Base-by-base conservation (phyloP, 2,888 invertebrate genomes). In the Ormyrus nitidulus region DNA sequence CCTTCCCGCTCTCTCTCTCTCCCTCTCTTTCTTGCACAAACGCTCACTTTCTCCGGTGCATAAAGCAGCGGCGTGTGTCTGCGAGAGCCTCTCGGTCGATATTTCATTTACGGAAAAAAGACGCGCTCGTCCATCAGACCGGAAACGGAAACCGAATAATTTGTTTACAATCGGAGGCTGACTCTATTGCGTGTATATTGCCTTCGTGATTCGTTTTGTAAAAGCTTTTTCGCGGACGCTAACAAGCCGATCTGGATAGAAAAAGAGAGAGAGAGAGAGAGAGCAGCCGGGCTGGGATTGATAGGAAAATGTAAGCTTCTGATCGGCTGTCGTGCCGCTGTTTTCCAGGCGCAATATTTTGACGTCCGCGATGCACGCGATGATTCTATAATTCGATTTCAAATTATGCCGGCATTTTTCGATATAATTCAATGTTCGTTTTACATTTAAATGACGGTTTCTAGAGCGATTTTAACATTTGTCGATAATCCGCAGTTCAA, bases 131-230 rank as follows among this genome's bases (percentile, higher is more conserved):
- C 48, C n/a, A 7, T 53, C 11, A 9, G 19, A 5, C 54, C 13
- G 59, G 11, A n/a, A 49, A 11, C 6, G 65, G 53, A 34, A 54
- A 62, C n/a, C 51, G 34, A 70, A 65, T 77, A 53, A 65, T 77
- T 72, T 72, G 64, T 78, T 78, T 78, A 66, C 53, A 54, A 78
- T 72, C 51, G 53, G 6, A 71, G 62, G 19, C 34, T 10, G 9
- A 11, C 8, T n/a, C 19, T 19, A n/a, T 9, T 3, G 53, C 19
- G 53, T 10, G 6, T 68, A 62, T 58, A 56, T 68, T 48, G 7
- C 48, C 34, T 7, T 13, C 19, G 56, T 70, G 56, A 70, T 77
- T 59, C 58, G 49, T 51, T 64, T 59, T 49, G 1, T 48, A 19
- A 56, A 70, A 70, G 62, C 70, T 77, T 71, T 65, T 76, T 44